A percentile compares a stretch with the other conserved stretches of the same genome.
phyloP scores from a whole-genome alignment of 1,140 invertebrate genomes.

The Amphibalanus amphitrite region DNA sequence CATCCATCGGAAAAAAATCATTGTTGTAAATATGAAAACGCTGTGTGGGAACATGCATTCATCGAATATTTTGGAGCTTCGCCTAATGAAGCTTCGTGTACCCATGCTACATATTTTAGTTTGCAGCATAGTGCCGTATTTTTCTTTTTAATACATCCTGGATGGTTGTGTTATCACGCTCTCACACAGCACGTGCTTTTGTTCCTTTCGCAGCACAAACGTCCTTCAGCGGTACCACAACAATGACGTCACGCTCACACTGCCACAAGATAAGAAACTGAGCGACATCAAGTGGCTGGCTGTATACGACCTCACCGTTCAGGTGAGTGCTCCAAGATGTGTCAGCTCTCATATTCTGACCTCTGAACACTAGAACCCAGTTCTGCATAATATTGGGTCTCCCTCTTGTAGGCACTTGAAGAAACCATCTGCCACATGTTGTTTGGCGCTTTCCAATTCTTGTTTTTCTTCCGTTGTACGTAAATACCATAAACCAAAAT shows the following conservation, averaged over 20 bases:
- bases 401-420: no score
- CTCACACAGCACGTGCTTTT: no score
- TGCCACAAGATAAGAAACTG: slow-evolving; percentile 73
- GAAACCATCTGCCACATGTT: no score
- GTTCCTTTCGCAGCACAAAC: slow-evolving; percentile 48
- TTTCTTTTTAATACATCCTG: slow-evolving; percentile 1
- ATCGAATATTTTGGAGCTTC: not conserved
- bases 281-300: slow-evolving; percentile 79
- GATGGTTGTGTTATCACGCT: not conserved
- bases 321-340: slow-evolving; percentile 34
- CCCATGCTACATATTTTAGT: not conserved
- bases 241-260: slow-evolving; percentile 57
- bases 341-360: no score
- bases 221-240: slow-evolving; percentile 64
- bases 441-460: no score
- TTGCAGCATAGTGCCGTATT: slow-evolving; percentile 19
- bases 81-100: not conserved
- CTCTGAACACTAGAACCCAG: no score
- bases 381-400: no score
- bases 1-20: no score
- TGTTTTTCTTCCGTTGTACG: no score
- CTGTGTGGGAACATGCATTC: not conserved
- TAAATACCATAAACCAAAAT: no score
- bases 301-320: slow-evolving; percentile 64
- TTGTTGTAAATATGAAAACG: no score